Evolutionary conservation across 2,797 vertebrate genomes (phyloP).

Genomic region (Sebastes alutus): DNA sequence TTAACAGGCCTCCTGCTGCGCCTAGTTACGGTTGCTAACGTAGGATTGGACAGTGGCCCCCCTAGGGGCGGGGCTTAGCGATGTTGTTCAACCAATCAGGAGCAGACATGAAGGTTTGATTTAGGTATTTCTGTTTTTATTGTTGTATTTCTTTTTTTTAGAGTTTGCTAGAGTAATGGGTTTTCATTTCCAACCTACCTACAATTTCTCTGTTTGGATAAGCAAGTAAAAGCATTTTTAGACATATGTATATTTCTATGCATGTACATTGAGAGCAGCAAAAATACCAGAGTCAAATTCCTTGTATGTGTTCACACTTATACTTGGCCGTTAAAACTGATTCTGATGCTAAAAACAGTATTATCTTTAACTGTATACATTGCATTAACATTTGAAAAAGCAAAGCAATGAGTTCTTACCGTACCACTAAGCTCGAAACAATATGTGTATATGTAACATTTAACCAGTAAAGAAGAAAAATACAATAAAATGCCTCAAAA

Average conservation of each 20-base stretch:
- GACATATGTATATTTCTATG: too few species aligned
- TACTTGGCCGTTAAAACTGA: too few species aligned
- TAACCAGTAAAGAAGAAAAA: background rate
- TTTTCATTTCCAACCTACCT: background rate
- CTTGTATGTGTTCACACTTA: too few species aligned
- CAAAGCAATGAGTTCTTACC: background rate
- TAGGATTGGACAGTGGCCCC: too few species aligned
- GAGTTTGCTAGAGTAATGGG: background rate
- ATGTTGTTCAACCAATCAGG: background rate
- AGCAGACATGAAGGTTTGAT: background rate
- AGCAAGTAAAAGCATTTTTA: background rate
- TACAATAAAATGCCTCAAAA: background rate
- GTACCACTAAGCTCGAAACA: background rate
- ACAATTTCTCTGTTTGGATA: background rate
- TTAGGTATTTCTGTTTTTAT: background rate
- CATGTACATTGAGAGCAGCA: too few species aligned
- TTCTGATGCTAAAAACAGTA: background rate
- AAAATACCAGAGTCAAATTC: too few species aligned
- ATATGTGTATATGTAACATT: background rate
- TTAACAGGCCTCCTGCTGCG: too few species aligned
- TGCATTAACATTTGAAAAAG: constrained; percentile 8
- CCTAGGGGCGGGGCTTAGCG: background rate
- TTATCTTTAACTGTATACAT: background rate
- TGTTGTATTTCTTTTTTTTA: background rate
- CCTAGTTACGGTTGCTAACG: too few species aligned